phyloP scores from a whole-genome alignment of 2,113 vertebrate genomes.

The Atherinomorus stipes region DNA sequence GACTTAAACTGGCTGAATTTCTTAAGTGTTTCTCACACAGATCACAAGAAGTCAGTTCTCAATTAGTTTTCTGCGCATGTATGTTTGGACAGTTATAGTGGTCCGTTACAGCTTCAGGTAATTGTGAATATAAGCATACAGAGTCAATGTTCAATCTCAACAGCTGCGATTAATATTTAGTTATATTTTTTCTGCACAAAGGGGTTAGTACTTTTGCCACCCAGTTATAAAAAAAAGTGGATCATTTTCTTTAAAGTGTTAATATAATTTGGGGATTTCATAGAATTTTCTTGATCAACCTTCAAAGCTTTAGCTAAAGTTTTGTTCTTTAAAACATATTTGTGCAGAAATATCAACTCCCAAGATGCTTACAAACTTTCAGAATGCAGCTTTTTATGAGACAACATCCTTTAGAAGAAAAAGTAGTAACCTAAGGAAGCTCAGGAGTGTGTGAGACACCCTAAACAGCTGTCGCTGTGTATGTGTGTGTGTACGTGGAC shows the following conservation, averaged over 20 bases:
- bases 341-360: not conserved
- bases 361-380: no score
- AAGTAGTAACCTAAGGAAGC: conserved; percentile 11
- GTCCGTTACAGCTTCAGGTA: no score
- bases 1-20: no score
- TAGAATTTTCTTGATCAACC: not conserved
- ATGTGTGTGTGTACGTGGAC: conserved; percentile 39
- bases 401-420: not conserved
- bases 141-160: no score
- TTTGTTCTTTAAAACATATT: not conserved
- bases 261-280: not conserved
- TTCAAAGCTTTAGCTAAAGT: not conserved
- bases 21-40: no score
- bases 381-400: not conserved
- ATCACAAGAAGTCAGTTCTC: no score
- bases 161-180: no score
- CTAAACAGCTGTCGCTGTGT: conserved; percentile 67
- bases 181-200: no score
- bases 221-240: not conserved
- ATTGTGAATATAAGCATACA: no score
- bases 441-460: conserved; percentile 39
- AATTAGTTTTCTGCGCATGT: no score
- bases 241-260: not conserved
- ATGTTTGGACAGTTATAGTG: no score
- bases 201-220: no score